These are phyloP conservation scores for Paramisgurnus dabryanus DNA, from an alignment of 2,113 vertebrate species.

Conservation along the genomic window DNA sequence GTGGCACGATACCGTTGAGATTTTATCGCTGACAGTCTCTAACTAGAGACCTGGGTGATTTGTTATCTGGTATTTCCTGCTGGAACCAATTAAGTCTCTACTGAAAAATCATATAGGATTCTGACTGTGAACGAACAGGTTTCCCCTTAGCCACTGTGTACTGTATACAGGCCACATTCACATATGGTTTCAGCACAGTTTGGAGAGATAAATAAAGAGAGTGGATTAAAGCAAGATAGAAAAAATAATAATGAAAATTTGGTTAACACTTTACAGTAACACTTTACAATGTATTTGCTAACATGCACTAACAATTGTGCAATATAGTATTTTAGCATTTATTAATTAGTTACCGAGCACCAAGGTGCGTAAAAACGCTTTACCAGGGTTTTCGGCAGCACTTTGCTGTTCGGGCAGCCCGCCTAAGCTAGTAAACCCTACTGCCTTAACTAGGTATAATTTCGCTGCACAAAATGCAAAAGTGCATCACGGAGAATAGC, in stretches of 20 bases:
- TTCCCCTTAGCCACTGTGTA: background rate
- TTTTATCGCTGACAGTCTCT: background rate
- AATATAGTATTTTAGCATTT: too few relatives aligned
- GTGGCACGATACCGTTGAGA: constrained; percentile 23
- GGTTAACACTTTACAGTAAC: too few relatives aligned
- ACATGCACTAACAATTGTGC: too few relatives aligned
- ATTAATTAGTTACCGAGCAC: too few relatives aligned
- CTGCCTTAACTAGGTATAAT: too few relatives aligned
- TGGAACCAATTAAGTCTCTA: constrained; percentile 45
- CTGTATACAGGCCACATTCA: constrained; percentile 31
- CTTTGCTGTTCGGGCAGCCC: too few relatives aligned
- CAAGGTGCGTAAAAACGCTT: too few relatives aligned
- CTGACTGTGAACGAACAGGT: constrained; percentile 33
- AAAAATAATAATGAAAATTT: constrained; percentile 4
- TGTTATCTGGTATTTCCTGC: constrained; percentile 42
- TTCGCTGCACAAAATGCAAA: too few relatives aligned
- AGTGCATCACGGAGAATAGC: too few relatives aligned
- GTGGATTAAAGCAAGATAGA: background rate
- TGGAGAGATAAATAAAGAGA: background rate
- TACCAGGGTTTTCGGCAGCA: too few relatives aligned
- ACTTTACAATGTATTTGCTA: too few relatives aligned
- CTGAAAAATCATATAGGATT: constrained; percentile 2
- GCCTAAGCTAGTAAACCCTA: too few relatives aligned
- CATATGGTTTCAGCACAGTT: constrained; percentile 2
- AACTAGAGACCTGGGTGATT: constrained; percentile 22